Evolutionary conservation across 2,888 invertebrate species (phyloP).

Genomic region (Pecten maximus): DNA sequence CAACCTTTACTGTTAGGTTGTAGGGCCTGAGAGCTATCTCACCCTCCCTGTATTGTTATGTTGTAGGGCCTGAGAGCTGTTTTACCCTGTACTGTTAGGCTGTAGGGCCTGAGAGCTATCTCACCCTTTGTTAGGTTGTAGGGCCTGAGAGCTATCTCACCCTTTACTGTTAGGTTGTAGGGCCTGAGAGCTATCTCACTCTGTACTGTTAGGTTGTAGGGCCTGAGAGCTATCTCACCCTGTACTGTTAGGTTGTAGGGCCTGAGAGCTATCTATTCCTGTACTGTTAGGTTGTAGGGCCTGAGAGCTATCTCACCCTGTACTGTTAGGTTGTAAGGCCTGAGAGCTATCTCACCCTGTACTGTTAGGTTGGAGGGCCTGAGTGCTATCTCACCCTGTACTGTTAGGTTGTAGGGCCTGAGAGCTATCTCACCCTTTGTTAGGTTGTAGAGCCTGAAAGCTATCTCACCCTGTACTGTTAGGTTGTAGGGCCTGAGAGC

Average conservation of each 20-base stretch:
- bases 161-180: background rate
- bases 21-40: background rate
- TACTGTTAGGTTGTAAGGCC: background rate
- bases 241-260: background rate
- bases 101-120: background rate
- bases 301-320: background rate
- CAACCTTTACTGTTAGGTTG: background rate
- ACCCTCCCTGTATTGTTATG: background rate
- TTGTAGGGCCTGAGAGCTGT: background rate
- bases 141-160: background rate
- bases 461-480: background rate
- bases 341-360: background rate
- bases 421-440: background rate
- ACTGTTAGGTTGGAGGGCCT: background rate
- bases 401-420: background rate
- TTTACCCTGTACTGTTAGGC: background rate
- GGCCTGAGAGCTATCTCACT: background rate
- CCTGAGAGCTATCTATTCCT: background rate
- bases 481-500: background rate
- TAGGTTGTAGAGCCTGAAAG: background rate
- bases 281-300: background rate
- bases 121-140: background rate
- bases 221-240: background rate
- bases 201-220: background rate
- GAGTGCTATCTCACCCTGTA: background rate